Evolutionary conservation across 92 coral and sea anemone genomes (phyloP), one percentile per base, ranked within the genome.

Genomic region (Palythoa heliodiscus): DNA sequence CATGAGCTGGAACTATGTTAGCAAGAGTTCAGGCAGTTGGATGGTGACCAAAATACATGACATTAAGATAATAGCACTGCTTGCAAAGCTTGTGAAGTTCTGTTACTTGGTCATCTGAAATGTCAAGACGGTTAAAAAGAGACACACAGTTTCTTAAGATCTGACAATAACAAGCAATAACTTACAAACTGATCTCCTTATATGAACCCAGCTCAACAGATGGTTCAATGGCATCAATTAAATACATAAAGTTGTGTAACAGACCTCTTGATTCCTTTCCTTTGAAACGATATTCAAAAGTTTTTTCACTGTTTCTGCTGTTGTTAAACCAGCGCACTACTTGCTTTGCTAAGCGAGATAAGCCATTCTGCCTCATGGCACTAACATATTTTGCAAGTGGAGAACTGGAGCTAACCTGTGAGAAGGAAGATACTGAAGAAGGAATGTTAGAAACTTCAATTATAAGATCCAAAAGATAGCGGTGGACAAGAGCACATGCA

Each of bases 1-100:
- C 67, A 70, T 83, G 69, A 47, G 75, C 40, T 61, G 87, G 78
- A 20, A 48, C 87, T 47, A 83, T 83, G 61, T 83, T 43, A 24
- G 50, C 78, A 48, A 70, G 58, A 43, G 87, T 83, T 47, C 87
- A 83, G 20, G 61, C 87, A 16, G 87, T 83, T 17, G 87, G 87
- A n/a, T 83, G 87, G 24, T 70, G 87, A 61, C 75, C 77, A 53
- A 70, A 83, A 83, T 58, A 68, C 39, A 82, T 40, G 61, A 66
- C 55, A 74, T 82, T 39, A 35, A 82, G 86, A 74, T 20, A 69
- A 52, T 69, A 70, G 77, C 70, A 47, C 20, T 38, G 63, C 48
- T 53, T 67, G 60, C 87, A 83, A 70, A 69, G n/a, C 48, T 20
- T 47, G 20, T 53, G 66, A 57, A 83, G 77, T 61, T 83, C 87